Percentiles rank a stretch among this genome's conserved stretches.
Evolutionary conservation across 2,797 vertebrate species (phyloP).

Genomic region (Gorsachius magnificus): DNA sequence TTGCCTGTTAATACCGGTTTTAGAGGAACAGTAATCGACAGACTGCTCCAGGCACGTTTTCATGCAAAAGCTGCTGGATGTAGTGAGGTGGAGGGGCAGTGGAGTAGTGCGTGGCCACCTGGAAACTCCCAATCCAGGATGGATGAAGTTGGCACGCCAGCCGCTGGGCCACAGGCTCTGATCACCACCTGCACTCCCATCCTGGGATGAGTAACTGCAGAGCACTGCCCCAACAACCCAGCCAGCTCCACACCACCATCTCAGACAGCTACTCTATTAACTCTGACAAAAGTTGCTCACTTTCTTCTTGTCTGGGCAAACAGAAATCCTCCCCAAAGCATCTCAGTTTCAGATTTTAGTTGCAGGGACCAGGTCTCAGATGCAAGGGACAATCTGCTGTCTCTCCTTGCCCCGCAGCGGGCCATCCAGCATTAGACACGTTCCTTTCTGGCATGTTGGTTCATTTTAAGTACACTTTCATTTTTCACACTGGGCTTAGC

Average conservation of each 20-base stretch:
- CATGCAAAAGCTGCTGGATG: not conserved
- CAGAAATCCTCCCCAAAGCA: not conserved
- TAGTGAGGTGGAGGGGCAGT: not conserved
- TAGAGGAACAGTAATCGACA: not conserved
- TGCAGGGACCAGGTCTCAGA: not conserved
- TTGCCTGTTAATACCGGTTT: not conserved
- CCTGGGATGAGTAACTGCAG: not conserved
- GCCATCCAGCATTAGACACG: not conserved
- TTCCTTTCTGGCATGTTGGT: not conserved
- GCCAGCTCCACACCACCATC: rapidly evolving
- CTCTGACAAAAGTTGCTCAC: not conserved
- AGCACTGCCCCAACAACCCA: not conserved
- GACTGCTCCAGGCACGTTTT: not conserved
- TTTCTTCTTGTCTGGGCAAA: not conserved
- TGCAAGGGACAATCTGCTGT: rapidly evolving
- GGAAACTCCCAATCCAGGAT: not conserved
- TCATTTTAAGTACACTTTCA: not conserved
- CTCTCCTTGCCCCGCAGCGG: not conserved
- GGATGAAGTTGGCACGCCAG: not conserved
- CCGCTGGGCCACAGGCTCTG: not conserved
- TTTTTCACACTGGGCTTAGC: not conserved
- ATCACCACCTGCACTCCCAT: not conserved
- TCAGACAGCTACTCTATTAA: not conserved
- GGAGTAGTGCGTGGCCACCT: not conserved
- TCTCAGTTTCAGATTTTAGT: not conserved